These are phyloP conservation scores for Callaeas wilsoni DNA, from an alignment of 2,113 vertebrate genomes.

Conservation along the genomic window DNA sequence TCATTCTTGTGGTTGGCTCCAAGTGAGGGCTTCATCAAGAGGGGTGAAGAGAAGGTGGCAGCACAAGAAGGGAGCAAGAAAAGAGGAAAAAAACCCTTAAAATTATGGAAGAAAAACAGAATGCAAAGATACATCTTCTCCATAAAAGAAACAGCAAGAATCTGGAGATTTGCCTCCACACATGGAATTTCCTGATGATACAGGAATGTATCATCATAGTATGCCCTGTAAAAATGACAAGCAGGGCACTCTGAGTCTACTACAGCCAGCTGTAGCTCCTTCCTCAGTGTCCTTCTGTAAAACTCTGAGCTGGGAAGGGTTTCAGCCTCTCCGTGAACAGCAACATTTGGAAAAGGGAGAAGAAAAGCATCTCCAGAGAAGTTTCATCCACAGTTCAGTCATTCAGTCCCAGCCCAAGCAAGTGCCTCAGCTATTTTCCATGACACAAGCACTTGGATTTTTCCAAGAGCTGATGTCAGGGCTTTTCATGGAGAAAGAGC, in stretches of 20 bases:
- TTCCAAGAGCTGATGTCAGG: slow-evolving; percentile 81
- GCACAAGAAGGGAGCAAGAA: neutral
- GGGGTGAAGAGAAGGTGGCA: neutral
- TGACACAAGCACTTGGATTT: slow-evolving; percentile 75
- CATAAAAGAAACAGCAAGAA: neutral
- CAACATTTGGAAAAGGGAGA: neutral
- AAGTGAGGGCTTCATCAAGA: neutral
- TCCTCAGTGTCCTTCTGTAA: neutral
- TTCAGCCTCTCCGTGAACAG: neutral
- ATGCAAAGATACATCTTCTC: neutral
- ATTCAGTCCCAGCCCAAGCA: slow-evolving; percentile 64
- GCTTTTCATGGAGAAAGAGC: slow-evolving; percentile 75
- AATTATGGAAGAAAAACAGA: neutral
- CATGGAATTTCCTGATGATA: neutral
- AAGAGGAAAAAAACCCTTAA: neutral
- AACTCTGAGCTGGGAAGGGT: neutral
- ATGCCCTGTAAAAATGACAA: neutral
- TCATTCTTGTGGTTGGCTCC: neutral
- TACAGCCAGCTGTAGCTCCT: neutral
- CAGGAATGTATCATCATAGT: neutral
- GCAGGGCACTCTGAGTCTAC: neutral
- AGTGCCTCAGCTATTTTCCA: slow-evolving; percentile 68
- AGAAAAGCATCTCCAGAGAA: slow-evolving; percentile 48
- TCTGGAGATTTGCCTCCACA: neutral
- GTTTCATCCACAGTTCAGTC: slow-evolving; percentile 45